Conservation (phyloP, 2,113 vertebrate species). For the Paramormyrops kingsleyae region DNA sequence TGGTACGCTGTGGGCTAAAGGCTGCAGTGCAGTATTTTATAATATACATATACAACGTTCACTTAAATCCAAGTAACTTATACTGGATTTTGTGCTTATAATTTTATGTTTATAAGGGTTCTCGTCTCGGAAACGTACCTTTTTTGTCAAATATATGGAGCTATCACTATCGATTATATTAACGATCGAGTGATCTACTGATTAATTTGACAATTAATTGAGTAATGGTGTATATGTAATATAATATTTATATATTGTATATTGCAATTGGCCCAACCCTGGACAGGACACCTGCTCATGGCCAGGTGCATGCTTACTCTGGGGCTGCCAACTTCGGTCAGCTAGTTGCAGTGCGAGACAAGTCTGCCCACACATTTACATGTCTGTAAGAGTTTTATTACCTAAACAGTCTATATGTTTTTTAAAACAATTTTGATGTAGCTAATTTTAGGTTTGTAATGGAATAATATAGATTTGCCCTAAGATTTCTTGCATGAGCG, state of each 20-base stretch:
- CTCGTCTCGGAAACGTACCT: neutral
- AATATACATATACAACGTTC: neutral
- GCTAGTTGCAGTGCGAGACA: too few relatives aligned
- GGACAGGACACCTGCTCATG: neutral
- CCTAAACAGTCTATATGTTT: too few relatives aligned
- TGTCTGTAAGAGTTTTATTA: too few relatives aligned
- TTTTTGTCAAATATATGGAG: neutral
- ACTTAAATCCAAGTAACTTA: neutral
- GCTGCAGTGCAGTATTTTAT: neutral
- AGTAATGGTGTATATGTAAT: neutral
- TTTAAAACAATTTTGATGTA: too few relatives aligned
- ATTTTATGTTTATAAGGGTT: neutral
- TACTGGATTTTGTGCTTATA: neutral
- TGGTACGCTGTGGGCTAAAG: neutral
- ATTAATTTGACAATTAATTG: neutral
- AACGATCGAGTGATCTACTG: neutral
- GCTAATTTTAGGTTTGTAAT: too few relatives aligned
- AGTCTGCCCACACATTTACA: too few relatives aligned
- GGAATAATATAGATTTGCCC: too few relatives aligned
- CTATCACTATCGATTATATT: neutral
- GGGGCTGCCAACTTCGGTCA: too few relatives aligned
- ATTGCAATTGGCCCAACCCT: neutral
- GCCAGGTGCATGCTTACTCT: too few relatives aligned
- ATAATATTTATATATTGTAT: neutral
- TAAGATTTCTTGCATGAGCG: too few relatives aligned